phyloP scores from a whole-genome alignment of 2,797 vertebrate genomes.

The Enteromius argenteus region DNA sequence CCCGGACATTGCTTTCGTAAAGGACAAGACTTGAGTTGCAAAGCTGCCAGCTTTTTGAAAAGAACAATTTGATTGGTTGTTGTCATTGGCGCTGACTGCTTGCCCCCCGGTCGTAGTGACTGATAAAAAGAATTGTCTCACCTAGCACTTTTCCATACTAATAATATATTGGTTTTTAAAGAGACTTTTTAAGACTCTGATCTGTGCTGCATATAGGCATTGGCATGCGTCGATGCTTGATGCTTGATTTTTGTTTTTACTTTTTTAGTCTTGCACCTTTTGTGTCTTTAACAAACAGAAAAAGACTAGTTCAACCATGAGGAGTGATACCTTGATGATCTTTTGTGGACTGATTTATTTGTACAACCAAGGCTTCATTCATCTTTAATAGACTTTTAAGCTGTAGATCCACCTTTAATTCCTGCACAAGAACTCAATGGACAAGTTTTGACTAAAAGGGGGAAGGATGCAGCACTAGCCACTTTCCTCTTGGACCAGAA shows the following conservation, averaged over 20 bases:
- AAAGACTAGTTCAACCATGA: neutral
- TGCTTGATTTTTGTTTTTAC: slow-evolving; percentile 43
- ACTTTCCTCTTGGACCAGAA: slow-evolving; percentile 64
- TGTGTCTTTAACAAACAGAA: slow-evolving; percentile 43
- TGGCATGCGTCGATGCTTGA: slow-evolving; percentile 50
- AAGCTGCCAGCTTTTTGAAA: slow-evolving; percentile 19
- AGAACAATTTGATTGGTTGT: neutral
- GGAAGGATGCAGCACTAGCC: slow-evolving; percentile 73
- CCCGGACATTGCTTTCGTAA: slow-evolving; percentile 79
- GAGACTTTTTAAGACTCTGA: slow-evolving; percentile 44
- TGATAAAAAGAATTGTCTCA: slow-evolving; percentile 58
- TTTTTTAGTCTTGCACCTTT: slow-evolving; percentile 71
- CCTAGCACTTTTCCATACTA: slow-evolving; percentile 82
- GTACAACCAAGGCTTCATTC: neutral
- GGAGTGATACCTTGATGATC: slow-evolving; percentile 71
- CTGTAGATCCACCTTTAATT: neutral
- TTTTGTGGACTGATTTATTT: slow-evolving; percentile 11
- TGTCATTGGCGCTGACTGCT: neutral
- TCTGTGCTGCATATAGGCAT: slow-evolving; percentile 61
- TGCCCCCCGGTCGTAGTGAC: neutral
- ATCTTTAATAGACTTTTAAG: neutral
- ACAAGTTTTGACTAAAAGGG: slow-evolving; percentile 63
- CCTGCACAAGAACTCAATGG: slow-evolving; percentile 49
- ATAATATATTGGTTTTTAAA: slow-evolving; percentile 69
- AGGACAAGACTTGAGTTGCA: slow-evolving; percentile 68